A percentile compares a stretch with the other conserved stretches of the same genome.
phyloP scores from a whole-genome alignment of 2,888 invertebrate genomes.

The Baronia brevicornis region DNA sequence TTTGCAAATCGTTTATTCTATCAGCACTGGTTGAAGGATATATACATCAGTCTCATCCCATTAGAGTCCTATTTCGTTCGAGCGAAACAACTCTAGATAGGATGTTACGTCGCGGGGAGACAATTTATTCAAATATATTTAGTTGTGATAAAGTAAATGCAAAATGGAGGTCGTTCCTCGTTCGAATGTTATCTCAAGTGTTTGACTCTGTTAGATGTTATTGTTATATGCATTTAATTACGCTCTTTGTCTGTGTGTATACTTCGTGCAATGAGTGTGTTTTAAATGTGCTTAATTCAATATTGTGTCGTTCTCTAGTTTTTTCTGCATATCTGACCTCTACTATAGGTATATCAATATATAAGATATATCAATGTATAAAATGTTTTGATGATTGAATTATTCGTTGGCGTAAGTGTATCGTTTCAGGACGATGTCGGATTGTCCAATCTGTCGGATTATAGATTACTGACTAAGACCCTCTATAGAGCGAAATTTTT shows the following conservation, averaged over 20 bases:
- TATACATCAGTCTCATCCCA: slow-evolving; percentile 10
- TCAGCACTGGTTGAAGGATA: slow-evolving; percentile 19
- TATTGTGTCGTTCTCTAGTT: no score
- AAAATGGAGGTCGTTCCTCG: slow-evolving; percentile 47
- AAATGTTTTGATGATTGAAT: no score
- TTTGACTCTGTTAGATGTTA: slow-evolving; percentile 31
- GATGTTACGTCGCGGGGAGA: slow-evolving; percentile 22
- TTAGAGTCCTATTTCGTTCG: slow-evolving; percentile 21
- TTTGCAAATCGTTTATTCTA: slow-evolving; percentile 51
- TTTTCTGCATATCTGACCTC: background rate
- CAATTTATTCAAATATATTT: slow-evolving; percentile 56
- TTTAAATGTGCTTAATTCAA: no score
- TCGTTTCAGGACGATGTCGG: no score
- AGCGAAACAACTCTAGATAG: slow-evolving; percentile 15
- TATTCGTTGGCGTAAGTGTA: no score
- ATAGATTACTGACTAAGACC: no score
- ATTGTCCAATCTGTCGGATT: no score
- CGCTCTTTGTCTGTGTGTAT: slow-evolving; percentile 18
- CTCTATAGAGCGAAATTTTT: no score
- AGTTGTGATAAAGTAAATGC: slow-evolving; percentile 49
- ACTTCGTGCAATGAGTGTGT: no score
- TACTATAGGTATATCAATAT: no score
- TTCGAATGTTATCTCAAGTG: slow-evolving; percentile 36
- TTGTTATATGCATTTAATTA: slow-evolving; percentile 29
- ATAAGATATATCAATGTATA: no score